Conservation (phyloP, 1,140 invertebrate species). For the Eriocheir sinensis region DNA sequence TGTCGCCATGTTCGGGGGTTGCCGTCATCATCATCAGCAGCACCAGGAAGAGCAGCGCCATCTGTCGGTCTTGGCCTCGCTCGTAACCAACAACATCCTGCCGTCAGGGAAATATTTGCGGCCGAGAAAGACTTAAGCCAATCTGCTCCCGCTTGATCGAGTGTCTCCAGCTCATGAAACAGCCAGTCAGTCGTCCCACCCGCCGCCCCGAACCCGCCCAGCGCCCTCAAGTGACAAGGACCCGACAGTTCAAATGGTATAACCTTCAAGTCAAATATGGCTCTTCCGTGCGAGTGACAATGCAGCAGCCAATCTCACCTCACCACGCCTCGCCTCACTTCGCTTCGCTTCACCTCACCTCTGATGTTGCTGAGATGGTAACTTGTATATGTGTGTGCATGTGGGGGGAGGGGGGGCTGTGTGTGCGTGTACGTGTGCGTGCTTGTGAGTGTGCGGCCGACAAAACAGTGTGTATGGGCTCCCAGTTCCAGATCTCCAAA, state of each 20-base stretch:
- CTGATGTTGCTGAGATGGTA: neutral
- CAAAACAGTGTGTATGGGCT: neutral
- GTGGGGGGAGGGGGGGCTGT: too few relatives aligned
- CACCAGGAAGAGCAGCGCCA: neutral
- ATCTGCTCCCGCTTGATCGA: neutral
- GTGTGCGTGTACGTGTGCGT: neutral
- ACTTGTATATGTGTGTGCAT: slow-evolving; percentile 41
- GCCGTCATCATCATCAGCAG: too few relatives aligned
- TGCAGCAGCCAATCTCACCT: too few relatives aligned
- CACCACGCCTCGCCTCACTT: too few relatives aligned
- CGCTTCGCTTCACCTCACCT: neutral
- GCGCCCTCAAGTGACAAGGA: neutral
- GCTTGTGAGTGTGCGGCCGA: neutral
- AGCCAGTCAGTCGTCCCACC: neutral
- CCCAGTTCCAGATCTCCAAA: too few relatives aligned
- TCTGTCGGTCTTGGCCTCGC: neutral
- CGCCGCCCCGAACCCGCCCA: neutral
- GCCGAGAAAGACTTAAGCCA: neutral
- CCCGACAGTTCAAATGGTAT: neutral
- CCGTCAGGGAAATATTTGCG: slow-evolving; percentile 21
- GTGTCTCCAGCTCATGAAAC: neutral
- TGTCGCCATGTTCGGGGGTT: neutral
- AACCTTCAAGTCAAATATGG: neutral
- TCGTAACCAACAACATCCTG: too few relatives aligned
- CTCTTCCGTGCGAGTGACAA: neutral